Conservation (phyloP, 2,888 invertebrate species). For the Trachelus stipa region DNA sequence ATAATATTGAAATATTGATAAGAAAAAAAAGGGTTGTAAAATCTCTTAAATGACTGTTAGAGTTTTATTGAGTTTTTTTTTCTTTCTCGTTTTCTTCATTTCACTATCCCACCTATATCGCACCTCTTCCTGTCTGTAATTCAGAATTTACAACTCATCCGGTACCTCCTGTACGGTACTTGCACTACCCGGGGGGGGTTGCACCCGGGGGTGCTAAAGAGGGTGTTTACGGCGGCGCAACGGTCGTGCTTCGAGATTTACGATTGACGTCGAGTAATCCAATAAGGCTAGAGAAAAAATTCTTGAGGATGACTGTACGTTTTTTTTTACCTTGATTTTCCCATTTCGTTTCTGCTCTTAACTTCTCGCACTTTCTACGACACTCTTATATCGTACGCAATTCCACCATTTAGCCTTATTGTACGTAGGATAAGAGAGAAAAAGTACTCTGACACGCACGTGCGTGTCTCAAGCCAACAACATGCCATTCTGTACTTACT, state of each 20-base stretch:
- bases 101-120: too few relatives aligned
- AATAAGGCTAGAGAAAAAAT: constrained; percentile 27
- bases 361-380: not conserved
- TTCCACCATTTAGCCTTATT: too few relatives aligned
- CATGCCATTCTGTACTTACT: constrained; percentile 25
- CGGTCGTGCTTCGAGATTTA: constrained; percentile 33
- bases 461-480: too few relatives aligned
- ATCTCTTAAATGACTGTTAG: not conserved
- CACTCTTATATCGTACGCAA: constrained; percentile 26
- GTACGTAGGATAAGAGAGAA: too few relatives aligned
- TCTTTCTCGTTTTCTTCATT: constrained; percentile 1
- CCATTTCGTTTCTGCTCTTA: too few relatives aligned
- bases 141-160: constrained; percentile 23
- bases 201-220: not conserved
- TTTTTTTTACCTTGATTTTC: too few relatives aligned
- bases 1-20: too few relatives aligned
- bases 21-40: too few relatives aligned
- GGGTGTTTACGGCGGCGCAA: constrained; percentile 27
- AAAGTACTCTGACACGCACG: too few relatives aligned
- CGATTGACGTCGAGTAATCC: constrained; percentile 35
- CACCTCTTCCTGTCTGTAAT: constrained; percentile 10
- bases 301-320: too few relatives aligned
- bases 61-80: not conserved
- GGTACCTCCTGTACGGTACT: too few relatives aligned
- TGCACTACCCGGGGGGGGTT: too few relatives aligned